Conservation (phyloP, 2,113 vertebrate species). For the Chloropsis cyanopogon region DNA sequence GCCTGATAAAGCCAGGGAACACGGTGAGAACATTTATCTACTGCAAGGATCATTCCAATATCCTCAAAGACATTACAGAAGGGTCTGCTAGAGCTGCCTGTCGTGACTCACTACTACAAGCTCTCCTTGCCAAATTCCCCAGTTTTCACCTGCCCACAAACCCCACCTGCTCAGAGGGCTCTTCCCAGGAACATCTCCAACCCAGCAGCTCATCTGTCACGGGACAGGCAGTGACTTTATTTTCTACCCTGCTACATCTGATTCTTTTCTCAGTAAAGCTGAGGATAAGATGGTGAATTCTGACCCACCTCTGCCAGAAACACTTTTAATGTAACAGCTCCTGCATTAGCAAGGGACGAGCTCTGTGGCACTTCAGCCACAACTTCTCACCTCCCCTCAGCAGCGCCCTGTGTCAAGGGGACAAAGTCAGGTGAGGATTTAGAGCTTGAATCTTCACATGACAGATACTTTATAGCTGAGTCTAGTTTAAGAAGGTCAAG, state of each 20-base stretch:
- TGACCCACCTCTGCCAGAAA: not conserved
- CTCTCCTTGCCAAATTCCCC: not conserved
- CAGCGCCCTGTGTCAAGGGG: not conserved
- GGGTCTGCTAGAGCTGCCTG: not conserved
- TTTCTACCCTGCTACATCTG: not conserved
- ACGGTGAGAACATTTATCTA: not conserved
- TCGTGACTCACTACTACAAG: not conserved
- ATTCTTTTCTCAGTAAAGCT: not conserved
- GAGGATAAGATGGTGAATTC: not conserved
- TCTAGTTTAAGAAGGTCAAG: not conserved
- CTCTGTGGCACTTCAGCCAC: not conserved
- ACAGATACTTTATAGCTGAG: not conserved
- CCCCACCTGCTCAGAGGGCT: not conserved
- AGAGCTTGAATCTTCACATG: not conserved
- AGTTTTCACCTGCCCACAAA: not conserved
- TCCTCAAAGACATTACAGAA: not conserved
- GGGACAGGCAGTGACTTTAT: not conserved
- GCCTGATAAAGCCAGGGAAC: slow-evolving; percentile 17
- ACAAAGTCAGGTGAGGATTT: not conserved
- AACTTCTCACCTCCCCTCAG: not conserved
- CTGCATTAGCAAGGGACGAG: not conserved
- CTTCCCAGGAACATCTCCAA: not conserved
- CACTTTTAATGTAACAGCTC: not conserved
- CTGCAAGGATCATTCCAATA: not conserved
- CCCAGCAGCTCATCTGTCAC: not conserved